Conservation (phyloP, 2,888 invertebrate species). For the Dastarcus helophoroides region DNA sequence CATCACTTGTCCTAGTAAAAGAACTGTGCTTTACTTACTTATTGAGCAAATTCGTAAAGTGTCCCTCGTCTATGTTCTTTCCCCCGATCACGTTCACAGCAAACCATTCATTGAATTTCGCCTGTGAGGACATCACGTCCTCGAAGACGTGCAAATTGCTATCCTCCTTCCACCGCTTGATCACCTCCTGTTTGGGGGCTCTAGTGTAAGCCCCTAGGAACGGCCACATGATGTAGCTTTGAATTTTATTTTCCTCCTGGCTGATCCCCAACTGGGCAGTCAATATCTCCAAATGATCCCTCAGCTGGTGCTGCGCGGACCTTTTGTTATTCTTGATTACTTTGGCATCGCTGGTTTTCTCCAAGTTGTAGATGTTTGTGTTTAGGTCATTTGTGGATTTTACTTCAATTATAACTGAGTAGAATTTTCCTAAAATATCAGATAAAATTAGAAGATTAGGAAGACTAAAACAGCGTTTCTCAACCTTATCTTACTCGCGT, state of each 20-base stretch:
- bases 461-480: no score
- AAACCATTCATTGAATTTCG: constrained; percentile 28
- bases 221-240: constrained; percentile 32
- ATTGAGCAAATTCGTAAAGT: constrained; percentile 25
- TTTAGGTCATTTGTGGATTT: constrained; percentile 30
- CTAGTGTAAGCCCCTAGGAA: constrained; percentile 26
- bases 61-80: constrained; percentile 15
- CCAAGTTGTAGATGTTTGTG: constrained; percentile 19
- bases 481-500: no score
- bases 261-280: constrained; percentile 16
- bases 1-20: no score
- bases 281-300: constrained; percentile 32
- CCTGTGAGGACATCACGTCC: constrained; percentile 21
- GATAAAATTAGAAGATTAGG: no score
- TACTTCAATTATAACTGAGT: constrained; percentile 26
- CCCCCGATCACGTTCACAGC: constrained; percentile 18
- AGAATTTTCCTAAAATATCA: constrained; percentile 22
- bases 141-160: constrained; percentile 29
- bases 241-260: constrained; percentile 17
- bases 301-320: constrained; percentile 31
- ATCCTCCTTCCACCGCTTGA: constrained; percentile 30
- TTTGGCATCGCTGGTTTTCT: constrained; percentile 28
- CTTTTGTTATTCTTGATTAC: constrained; percentile 33
- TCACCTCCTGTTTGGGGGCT: constrained; percentile 26
- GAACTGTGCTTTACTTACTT: constrained; percentile 22